These are phyloP conservation scores for Hyposoter didymator DNA, from an alignment of 2,888 invertebrate genomes.

Conservation along the genomic window DNA sequence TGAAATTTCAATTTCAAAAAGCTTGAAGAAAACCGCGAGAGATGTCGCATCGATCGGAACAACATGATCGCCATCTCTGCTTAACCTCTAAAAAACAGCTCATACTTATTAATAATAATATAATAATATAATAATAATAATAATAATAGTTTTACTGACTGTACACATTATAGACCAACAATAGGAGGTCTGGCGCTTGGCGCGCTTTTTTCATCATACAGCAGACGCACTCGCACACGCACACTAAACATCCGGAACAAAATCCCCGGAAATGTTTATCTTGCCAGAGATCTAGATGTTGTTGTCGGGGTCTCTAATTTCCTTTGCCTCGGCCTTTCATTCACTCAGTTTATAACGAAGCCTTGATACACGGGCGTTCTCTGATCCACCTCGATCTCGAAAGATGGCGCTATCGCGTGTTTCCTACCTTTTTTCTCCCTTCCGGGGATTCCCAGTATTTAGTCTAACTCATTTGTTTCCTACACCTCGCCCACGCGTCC, in stretches of 20 bases:
- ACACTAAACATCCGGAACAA: conserved; percentile 59
- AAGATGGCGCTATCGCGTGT: conserved; percentile 6
- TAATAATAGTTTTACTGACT: conserved; percentile 84
- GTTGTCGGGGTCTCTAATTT: conserved; percentile 4
- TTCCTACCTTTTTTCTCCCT: neutral
- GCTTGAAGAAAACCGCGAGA: conserved; percentile 76
- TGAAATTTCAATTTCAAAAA: conserved; percentile 73
- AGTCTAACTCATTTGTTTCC: conserved; percentile 17
- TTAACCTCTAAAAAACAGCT: conserved; percentile 38
- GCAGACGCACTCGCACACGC: conserved; percentile 71
- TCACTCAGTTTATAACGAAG: conserved; percentile 6
- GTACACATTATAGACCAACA: conserved; percentile 84
- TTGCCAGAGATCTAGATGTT: conserved; percentile 49
- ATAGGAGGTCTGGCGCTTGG: conserved; percentile 83
- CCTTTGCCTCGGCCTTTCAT: conserved; percentile 65
- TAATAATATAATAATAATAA: conserved; percentile 80
- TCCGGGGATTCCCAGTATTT: conserved; percentile 10
- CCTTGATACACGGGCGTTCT: neutral
- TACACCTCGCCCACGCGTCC: conserved; percentile 1
- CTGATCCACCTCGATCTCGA: neutral
- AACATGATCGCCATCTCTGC: conserved; percentile 62
- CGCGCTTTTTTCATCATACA: conserved; percentile 74
- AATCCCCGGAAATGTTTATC: conserved; percentile 59
- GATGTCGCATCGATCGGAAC: conserved; percentile 74
- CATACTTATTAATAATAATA: conserved; percentile 25